phyloP scores from a whole-genome alignment of 2,888 invertebrate genomes.

The Heliconius aoede region DNA sequence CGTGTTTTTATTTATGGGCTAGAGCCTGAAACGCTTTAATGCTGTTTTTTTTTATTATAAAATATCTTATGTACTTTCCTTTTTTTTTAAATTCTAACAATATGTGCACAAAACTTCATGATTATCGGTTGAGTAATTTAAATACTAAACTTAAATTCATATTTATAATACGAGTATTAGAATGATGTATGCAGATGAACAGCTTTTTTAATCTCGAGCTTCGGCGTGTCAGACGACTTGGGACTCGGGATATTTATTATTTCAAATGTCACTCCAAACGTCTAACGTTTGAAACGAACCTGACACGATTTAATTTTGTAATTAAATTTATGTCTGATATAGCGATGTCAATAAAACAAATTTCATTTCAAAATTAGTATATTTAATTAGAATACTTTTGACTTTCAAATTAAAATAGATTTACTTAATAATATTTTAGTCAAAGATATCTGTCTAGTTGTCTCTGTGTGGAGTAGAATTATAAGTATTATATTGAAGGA shows the following conservation, averaged over 20 bases:
- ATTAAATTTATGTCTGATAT: constrained; percentile 7
- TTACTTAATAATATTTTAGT: background rate
- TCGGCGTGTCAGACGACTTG: background rate
- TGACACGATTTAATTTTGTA: constrained; percentile 17
- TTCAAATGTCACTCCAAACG: constrained; percentile 18
- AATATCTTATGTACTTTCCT: no score
- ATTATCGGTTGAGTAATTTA: no score
- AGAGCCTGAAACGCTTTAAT: no score
- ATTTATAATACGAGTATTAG: no score
- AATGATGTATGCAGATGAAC: background rate
- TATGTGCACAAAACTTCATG: no score
- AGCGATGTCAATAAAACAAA: background rate
- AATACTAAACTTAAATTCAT: no score
- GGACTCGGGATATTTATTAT: constrained; percentile 14
- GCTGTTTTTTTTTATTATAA: no score
- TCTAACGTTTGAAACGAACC: constrained; percentile 2
- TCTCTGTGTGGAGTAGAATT: background rate
- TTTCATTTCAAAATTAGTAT: constrained; percentile 6
- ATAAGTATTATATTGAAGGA: no score
- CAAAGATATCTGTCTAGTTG: background rate
- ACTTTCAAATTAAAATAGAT: background rate
- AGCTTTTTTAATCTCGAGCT: constrained; percentile 10
- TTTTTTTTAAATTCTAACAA: no score
- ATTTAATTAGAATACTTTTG: constrained; percentile 8
- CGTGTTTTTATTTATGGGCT: no score